Conservation (phyloP, 2,113 vertebrate species). For the Podilymbus podiceps region DNA sequence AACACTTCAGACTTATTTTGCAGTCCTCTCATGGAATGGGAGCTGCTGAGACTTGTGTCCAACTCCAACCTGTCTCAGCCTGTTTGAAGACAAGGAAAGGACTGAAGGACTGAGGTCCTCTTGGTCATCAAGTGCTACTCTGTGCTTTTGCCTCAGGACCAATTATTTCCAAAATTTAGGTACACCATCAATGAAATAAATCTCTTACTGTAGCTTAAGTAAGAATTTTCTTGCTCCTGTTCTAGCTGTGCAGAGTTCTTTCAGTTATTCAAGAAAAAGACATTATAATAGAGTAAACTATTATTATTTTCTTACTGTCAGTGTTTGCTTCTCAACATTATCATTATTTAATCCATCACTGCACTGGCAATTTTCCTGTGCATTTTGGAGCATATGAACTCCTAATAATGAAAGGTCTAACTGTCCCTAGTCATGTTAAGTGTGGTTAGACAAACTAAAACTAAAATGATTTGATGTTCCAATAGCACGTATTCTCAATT, state of each 20-base stretch:
- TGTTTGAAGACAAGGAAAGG: background rate
- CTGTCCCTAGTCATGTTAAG: slow-evolving; percentile 52
- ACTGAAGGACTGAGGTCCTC: background rate
- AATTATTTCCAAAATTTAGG: background rate
- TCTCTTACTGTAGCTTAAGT: background rate
- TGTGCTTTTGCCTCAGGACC: background rate
- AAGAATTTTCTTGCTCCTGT: background rate
- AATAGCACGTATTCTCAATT: slow-evolving; percentile 51
- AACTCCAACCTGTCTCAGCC: background rate
- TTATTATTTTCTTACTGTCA: slow-evolving; percentile 31
- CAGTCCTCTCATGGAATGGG: background rate
- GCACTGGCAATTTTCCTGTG: background rate
- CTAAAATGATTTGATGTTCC: slow-evolving; percentile 51
- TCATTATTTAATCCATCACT: slow-evolving; percentile 50
- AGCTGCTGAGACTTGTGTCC: background rate
- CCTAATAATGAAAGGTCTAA: slow-evolving; percentile 63
- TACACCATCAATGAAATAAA: background rate
- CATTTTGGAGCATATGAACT: slow-evolving; percentile 55
- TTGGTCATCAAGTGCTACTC: background rate
- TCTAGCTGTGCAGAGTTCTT: background rate
- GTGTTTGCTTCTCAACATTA: slow-evolving; percentile 43
- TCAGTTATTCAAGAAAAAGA: background rate
- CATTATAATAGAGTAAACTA: background rate
- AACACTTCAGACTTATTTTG: background rate
- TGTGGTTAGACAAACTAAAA: slow-evolving; percentile 52